Evolutionary conservation across 2,888 invertebrate genomes (phyloP), one percentile per base, ranked within the genome.

Genomic region (Chironomus riparius): DNA sequence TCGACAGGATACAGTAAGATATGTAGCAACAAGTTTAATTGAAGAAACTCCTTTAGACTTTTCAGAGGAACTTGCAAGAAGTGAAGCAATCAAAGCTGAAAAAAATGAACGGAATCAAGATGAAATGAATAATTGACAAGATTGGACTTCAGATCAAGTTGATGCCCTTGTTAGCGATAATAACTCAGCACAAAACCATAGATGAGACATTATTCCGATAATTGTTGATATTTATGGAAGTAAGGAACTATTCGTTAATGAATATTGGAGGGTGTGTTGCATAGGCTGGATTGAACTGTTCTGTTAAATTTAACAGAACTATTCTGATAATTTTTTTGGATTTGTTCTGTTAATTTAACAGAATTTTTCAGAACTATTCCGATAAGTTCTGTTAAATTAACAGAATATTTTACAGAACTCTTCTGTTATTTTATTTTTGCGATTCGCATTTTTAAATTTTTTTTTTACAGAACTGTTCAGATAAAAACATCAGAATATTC

Each of bases 211-310:
- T 72, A 97, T 99, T 82, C 96, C 97, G 69, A 98, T 98, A 93
- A 87, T 99, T 75, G 97, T 99, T 0, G 97, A 96, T 83, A 97
- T 99, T 65, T 98, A 99, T 83, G 98, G 98, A 13, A 98, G 97
- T 81, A 97, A 97, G 83, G 97, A 98, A 83, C 84, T 98, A 48
- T 99, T 99, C 86, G 97, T 99, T 2, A 97, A 97, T 83, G 99
- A 99, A 84, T 99, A 99, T 83, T 88, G 97, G 73, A 96, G n/a
- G n/a, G n/a, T n/a, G n/a, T n/a, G n/a, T n/a, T n/a, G n/a, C n/a
- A n/a, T n/a, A n/a, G n/a, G n/a, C n/a, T n/a, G n/a, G n/a, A n/a
- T n/a, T n/a, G n/a, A n/a, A n/a, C n/a, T n/a, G n/a, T n/a, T n/a
- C n/a, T n/a, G n/a, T n/a, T n/a, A n/a, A n/a, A n/a, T n/a, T n/a